Conservation (phyloP, 2,888 invertebrate species). For the Spatulosminthurus flaviceps region DNA sequence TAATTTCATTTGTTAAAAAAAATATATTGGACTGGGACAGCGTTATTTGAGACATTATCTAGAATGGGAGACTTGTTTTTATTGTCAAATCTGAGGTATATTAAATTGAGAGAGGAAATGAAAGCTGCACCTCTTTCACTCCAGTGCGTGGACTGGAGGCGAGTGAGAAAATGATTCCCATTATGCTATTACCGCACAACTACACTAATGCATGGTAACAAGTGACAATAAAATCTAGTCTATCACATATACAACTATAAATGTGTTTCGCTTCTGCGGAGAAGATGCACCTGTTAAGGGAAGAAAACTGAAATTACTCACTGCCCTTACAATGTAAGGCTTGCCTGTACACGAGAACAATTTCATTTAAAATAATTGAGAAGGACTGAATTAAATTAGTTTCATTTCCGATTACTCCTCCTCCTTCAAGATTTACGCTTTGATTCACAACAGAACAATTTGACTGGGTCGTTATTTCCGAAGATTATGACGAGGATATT, state of each 20-base stretch:
- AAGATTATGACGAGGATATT: too few relatives aligned
- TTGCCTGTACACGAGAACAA: too few relatives aligned
- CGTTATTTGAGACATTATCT: neutral
- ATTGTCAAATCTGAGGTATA: neutral
- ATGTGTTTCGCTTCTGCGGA: neutral
- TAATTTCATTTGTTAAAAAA: neutral
- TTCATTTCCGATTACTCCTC: constrained; percentile 37
- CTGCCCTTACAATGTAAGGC: too few relatives aligned
- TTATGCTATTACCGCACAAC: neutral
- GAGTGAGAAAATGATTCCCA: neutral
- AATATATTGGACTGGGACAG: neutral
- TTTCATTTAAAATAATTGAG: constrained; percentile 28
- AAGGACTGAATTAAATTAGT: constrained; percentile 39
- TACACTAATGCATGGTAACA: neutral
- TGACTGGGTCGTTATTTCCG: constrained; percentile 19
- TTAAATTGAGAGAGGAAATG: constrained; percentile 2
- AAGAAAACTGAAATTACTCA: neutral
- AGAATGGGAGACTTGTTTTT: neutral
- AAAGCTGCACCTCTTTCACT: neutral
- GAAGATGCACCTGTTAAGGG: neutral
- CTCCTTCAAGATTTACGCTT: constrained; percentile 42
- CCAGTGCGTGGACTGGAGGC: neutral
- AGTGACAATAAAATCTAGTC: too few relatives aligned
- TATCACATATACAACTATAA: too few relatives aligned
- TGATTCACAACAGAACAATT: constrained; percentile 38